A percentile compares a stretch with the other conserved stretches of the same genome.
These are phyloP conservation scores for Synanceia verrucosa DNA, from an alignment of 2,797 vertebrate genomes.

Conservation along the genomic window DNA sequence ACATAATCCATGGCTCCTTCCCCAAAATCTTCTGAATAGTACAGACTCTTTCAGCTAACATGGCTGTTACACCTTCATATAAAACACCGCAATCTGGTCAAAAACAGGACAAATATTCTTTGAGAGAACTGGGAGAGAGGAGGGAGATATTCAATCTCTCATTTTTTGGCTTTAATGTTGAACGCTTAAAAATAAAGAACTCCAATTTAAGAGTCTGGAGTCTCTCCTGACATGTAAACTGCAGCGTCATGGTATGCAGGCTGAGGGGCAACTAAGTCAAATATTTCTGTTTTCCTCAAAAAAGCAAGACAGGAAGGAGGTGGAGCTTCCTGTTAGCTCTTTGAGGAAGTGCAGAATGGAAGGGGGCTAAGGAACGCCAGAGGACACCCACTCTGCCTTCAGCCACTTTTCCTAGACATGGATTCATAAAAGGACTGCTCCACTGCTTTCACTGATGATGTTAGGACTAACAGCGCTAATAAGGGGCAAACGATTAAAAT, in stretches of 20 bases:
- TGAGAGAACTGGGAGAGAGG: neutral
- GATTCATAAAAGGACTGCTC: neutral
- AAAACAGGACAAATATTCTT: slow-evolving; percentile 31
- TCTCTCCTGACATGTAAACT: slow-evolving; percentile 56
- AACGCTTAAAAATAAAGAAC: slow-evolving; percentile 41
- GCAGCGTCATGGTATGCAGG: slow-evolving; percentile 11
- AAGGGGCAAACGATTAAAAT: neutral
- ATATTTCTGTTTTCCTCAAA: slow-evolving; percentile 30
- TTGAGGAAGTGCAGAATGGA: slow-evolving; percentile 66
- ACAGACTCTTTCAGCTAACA: slow-evolving; percentile 22
- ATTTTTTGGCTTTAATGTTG: slow-evolving; percentile 22
- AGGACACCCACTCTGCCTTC: slow-evolving; percentile 30
- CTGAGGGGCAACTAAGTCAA: slow-evolving; percentile 12
- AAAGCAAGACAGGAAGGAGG: slow-evolving; percentile 57
- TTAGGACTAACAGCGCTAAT: neutral
- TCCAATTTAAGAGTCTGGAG: neutral
- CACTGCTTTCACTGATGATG: neutral
- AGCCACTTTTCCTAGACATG: slow-evolving; percentile 2
- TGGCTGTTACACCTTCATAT: slow-evolving; percentile 45
- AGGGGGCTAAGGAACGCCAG: slow-evolving; percentile 45
- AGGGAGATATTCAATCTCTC: slow-evolving; percentile 1
- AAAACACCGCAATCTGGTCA: slow-evolving; percentile 31
- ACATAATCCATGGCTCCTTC: slow-evolving; percentile 34
- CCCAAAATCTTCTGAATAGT: slow-evolving; percentile 19
- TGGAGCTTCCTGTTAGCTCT: slow-evolving; percentile 68